Percentiles rank a stretch among this genome's conserved stretches.
phyloP scores from a whole-genome alignment of 2,888 invertebrate genomes.

The Drosophila phalerata region DNA sequence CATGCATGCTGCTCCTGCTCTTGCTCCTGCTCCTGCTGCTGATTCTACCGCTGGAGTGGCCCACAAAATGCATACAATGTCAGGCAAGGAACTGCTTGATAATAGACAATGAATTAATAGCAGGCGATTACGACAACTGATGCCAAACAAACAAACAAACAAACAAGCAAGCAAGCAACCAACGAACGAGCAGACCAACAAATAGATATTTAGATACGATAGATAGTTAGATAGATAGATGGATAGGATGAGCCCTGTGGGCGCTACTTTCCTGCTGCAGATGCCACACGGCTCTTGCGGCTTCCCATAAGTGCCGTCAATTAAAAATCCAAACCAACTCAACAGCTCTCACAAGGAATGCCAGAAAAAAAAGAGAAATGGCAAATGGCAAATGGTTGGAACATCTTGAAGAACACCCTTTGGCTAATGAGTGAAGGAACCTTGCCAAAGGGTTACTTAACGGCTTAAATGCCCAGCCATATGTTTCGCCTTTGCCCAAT shows the following conservation, averaged over 20 bases:
- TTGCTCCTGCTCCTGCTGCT: conserved; percentile 18
- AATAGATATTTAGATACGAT: conserved; percentile 63
- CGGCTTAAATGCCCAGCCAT: conserved; percentile 64
- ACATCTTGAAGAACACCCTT: conserved; percentile 32
- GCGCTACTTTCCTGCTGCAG: conserved; percentile 48
- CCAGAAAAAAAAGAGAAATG: conserved; percentile 25
- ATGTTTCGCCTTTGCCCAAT: conserved; percentile 48
- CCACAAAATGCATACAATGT: conserved; percentile 79
- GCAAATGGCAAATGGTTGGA: conserved; percentile 60
- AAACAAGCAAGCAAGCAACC: too few relatives aligned
- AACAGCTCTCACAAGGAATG: conserved; percentile 2
- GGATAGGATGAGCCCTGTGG: conserved; percentile 29
- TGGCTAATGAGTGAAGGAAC: conserved; percentile 1
- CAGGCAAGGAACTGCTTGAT: conserved; percentile 69
- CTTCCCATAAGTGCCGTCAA: conserved; percentile 67
- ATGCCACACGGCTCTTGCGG: conserved; percentile 63
- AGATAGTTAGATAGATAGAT: conserved; percentile 24
- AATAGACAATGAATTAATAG: conserved; percentile 80
- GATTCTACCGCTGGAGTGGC: conserved; percentile 51
- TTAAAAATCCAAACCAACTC: conserved; percentile 53
- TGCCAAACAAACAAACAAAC: conserved; percentile 51
- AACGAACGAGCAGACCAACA: conserved; percentile 35
- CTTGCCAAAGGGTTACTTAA: conserved; percentile 70
- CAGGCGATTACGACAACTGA: conserved; percentile 70
- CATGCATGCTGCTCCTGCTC: conserved; percentile 52